phyloP scores from a whole-genome alignment of 2,113 vertebrate species.

The Syngnathus typhle region DNA sequence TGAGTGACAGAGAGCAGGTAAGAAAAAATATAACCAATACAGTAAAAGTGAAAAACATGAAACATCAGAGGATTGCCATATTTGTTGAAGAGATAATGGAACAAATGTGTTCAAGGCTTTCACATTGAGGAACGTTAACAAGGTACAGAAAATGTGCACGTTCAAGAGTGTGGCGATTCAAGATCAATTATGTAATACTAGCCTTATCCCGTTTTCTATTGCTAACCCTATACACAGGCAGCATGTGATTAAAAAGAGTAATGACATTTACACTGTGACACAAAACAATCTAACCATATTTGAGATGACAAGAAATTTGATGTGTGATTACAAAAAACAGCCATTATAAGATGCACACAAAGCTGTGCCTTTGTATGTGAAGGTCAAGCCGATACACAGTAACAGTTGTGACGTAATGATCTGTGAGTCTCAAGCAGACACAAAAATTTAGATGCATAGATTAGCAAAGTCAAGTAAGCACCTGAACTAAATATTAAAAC shows the following conservation, averaged over 20 bases:
- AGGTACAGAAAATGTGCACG: not conserved
- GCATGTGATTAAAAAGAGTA: not conserved
- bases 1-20: not conserved
- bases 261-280: not conserved
- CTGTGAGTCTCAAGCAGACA: slow-evolving; percentile 25
- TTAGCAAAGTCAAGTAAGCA: slow-evolving; percentile 14
- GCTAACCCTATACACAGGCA: not conserved
- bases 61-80: not conserved
- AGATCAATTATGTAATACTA: not conserved
- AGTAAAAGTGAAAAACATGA: not conserved
- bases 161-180: not conserved
- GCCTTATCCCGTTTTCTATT: not conserved
- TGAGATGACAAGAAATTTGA: not conserved
- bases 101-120: not conserved
- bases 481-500: slow-evolving; percentile 6
- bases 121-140: not conserved
- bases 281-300: not conserved
- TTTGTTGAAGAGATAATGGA: slow-evolving; percentile 10
- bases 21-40: slow-evolving; percentile 2
- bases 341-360: not conserved
- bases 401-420: not conserved
- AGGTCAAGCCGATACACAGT: not conserved
- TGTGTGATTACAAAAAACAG: not conserved
- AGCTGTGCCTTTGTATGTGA: slow-evolving; percentile 1
- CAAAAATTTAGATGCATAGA: slow-evolving; percentile 44